Conservation (phyloP, 2,888 invertebrate species). For the Sinopyrophorus schimmeli region DNA sequence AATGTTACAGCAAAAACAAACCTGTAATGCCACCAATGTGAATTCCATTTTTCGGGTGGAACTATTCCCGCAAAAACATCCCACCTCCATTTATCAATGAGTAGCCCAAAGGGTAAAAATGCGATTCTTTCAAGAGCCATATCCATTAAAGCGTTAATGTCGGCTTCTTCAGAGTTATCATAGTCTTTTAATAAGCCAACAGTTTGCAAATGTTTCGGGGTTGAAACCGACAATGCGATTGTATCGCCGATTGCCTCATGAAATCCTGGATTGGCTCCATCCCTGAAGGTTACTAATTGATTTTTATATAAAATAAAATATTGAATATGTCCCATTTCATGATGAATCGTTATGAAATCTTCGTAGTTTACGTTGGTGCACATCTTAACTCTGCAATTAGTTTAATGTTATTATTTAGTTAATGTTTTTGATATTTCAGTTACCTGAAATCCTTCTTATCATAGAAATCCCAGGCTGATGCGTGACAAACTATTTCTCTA, state of each 20-base stretch:
- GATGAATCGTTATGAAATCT: constrained; percentile 69
- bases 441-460: constrained; percentile 68
- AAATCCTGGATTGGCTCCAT: constrained; percentile 63
- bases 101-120: constrained; percentile 60
- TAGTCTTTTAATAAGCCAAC: constrained; percentile 54
- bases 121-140: constrained; percentile 57
- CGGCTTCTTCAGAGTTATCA: constrained; percentile 49
- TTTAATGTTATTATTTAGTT: no score
- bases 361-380: constrained; percentile 62
- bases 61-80: constrained; percentile 57
- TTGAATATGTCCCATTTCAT: constrained; percentile 72
- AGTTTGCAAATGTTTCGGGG: constrained; percentile 57
- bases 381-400: constrained; percentile 45
- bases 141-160: constrained; percentile 56
- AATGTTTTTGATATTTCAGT: no score
- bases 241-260: constrained; percentile 68
- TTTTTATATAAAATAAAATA: constrained; percentile 65
- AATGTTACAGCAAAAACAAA: no score
- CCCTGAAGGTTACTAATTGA: constrained; percentile 58
- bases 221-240: constrained; percentile 61
- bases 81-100: constrained; percentile 64
- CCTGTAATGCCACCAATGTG: constrained; percentile 51
- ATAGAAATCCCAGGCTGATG: constrained; percentile 72
- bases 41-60: constrained; percentile 52
- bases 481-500: constrained; percentile 64